Evolutionary conservation across 2,888 invertebrate species (phyloP), one percentile per base, ranked within the genome.

Genomic region (Nezara viridula): DNA sequence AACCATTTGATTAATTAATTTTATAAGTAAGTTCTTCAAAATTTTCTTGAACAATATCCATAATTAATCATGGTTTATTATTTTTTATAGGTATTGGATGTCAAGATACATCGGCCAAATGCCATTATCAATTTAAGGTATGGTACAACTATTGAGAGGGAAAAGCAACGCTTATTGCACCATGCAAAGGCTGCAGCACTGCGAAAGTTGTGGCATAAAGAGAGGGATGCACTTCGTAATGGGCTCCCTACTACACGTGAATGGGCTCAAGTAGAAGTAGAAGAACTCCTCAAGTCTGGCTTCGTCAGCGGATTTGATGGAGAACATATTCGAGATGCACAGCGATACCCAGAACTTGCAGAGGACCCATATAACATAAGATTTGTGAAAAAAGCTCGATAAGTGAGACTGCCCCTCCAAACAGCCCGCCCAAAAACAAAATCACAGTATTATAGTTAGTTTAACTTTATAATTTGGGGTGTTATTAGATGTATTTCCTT

Each of bases 331-430:
- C 98, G 98, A 93, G 97, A 98, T 92, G 96, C 98, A 52, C 95
- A 96, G 91, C 94, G 96, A 90, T 98, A 98, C 94, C 98, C 98
- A 0, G 98, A 98, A 93, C 94, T 98, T 88, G 97, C 98, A 89
- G 98, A 98, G 93, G 98, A 98, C 94, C 98, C 98, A 14, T 98
- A 97, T 94, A 98, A 98, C 94, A 96, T 99, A 90, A 95, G 96
- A 92, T 98, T 98, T 93, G 95, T 96, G 77, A 97, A 97, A 93
- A 96, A 96, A 87, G 90, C 90, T 86, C 91, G 91, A 91, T 91
- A 81, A 91, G 91, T 91, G 89, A 89, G 85, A 86, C 50, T 52
- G 55, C 47, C 52, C 86, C 40, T 81, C 85, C 81, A 55, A 44
- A 86, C 77, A 44, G 49, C 66, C 85, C 66, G 50, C 77, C 85